Base-by-base conservation (phyloP, 2,797 vertebrate genomes). In the Astyanax mexicanus region DNA sequence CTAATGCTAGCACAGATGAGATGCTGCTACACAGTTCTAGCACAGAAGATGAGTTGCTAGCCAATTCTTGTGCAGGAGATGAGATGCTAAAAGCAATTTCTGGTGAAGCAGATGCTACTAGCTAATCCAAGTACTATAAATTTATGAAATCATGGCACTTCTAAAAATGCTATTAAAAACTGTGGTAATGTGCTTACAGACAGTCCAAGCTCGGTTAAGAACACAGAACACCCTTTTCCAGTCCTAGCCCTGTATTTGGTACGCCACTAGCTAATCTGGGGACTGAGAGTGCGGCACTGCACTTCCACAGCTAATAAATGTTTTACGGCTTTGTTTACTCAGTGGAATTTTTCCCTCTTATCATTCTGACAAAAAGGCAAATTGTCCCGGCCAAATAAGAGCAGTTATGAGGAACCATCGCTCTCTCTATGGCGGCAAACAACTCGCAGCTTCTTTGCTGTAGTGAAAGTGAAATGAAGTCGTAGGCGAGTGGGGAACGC, bases 291-390 rank as follows among this genome's bases (percentile, higher is more conserved):
- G 10, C 51, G 60, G 64, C 65, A 69, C 51, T 70, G 73, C 52
- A 76, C 78, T 70, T 74, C 55, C 66, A 75, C 23, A 19, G 68
- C 49, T 80, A 82, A 86, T 85, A 85, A 83, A 86, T 82, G 75
- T 82, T 87, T 87, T 80, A 86, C 83, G 78, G 78, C 80, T 86
- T 82, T 86, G 83, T 85, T 87, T 85, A 83, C 83, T 82, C 80
- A 76, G 79, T 78, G 44, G 58, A 74, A 78, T 78, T 70, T 62
- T 38, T 58, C 77, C 38, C 52, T 44, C 64, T 38, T 74, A 76
- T 84, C 70, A 49, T 72, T 76, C 72, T 61, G 49, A 79, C 73
- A 65, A 69, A 83, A 83, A 82, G 73, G 78, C 77, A 71, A 77
- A 86, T 75, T 68, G 58, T 35, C 67, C 42, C 40, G 52, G 60